Base-by-base conservation (phyloP, 2,113 vertebrate species). In the Motacilla tschutschensis region DNA sequence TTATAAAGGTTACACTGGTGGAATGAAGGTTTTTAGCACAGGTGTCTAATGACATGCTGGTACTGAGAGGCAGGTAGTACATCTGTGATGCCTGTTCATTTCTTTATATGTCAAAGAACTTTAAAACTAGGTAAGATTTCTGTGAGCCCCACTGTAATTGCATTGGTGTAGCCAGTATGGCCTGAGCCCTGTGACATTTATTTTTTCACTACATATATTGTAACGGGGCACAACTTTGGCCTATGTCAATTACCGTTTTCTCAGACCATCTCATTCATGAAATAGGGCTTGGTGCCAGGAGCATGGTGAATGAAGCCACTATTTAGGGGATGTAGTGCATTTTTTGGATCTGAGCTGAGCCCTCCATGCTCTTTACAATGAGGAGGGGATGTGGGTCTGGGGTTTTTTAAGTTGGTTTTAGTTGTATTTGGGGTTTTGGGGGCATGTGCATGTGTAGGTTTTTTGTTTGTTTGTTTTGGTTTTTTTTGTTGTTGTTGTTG, bases 201-300 rank as follows among this genome's bases (percentile, higher is more conserved):
- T 53, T 50, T 66, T 26, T 54, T 77, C 14, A 48, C 35, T 55
- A 9, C 6, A 12, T 28, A 6, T 57, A 6, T 38, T 59, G 18
- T 40, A 79, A 5, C 1, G 31, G 15, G 26, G 8, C 29, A 26
- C 25, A 17, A 14, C 28, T 91, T 33, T 72, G 53, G 33, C 31
- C 17, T 36, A 0, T 60, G 33, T 46, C 38, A 60, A 14, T 20
- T 14, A 21, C 9, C 6, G 4, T 25, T 77, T 29, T 80, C 4
- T 4, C 43, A 62, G 25, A 41, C 17, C 15, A 4, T 35, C 40
- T 80, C 0, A 0, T 19, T 66, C 9, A 35, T 29, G 28, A 35
- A 70, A 21, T 1, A 62, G 10, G 41, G 40, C 35, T 73, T 72
- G 14, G 46, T 74, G 36, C 44, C 31, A 47, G 24, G 9, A 38